Evolutionary conservation across 2,113 vertebrate species (phyloP).

Genomic region (Rousettus leschenaultii): DNA sequence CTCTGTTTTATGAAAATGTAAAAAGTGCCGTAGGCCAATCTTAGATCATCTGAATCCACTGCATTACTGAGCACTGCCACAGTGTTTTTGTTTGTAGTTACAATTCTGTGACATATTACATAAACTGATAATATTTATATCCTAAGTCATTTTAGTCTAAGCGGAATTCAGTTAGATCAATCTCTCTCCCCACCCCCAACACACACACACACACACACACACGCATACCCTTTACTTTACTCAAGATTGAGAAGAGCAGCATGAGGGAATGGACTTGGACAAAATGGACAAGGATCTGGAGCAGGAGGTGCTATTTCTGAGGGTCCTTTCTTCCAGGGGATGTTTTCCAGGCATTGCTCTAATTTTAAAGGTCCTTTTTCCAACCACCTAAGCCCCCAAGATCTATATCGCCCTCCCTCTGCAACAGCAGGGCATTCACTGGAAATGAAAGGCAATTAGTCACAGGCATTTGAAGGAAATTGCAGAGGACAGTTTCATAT

Average conservation of each 20-base stretch:
- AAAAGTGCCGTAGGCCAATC: not conserved
- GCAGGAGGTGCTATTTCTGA: not conserved
- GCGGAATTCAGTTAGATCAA: not conserved
- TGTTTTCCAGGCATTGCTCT: not conserved
- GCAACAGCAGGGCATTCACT: not conserved
- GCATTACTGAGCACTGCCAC: not conserved
- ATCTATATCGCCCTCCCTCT: not conserved
- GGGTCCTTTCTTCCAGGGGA: not conserved
- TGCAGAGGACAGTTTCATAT: slow-evolving; percentile 39
- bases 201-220: not conserved
- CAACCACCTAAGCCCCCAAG: not conserved
- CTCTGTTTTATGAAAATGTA: not conserved
- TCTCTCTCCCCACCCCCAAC: not conserved
- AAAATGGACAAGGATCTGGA: not conserved
- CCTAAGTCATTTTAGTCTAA: not conserved
- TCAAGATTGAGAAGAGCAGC: not conserved
- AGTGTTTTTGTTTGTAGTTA: not conserved
- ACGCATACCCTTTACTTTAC: not conserved
- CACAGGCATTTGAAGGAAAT: slow-evolving; percentile 52
- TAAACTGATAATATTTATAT: not conserved
- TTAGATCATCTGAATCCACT: not conserved
- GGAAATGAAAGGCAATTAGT: slow-evolving; percentile 57
- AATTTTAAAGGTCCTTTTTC: not conserved
- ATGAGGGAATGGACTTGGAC: not conserved
- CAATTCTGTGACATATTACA: not conserved